phyloP scores from a whole-genome alignment of 1,140 invertebrate species.

The Spodoptera frugiperda region DNA sequence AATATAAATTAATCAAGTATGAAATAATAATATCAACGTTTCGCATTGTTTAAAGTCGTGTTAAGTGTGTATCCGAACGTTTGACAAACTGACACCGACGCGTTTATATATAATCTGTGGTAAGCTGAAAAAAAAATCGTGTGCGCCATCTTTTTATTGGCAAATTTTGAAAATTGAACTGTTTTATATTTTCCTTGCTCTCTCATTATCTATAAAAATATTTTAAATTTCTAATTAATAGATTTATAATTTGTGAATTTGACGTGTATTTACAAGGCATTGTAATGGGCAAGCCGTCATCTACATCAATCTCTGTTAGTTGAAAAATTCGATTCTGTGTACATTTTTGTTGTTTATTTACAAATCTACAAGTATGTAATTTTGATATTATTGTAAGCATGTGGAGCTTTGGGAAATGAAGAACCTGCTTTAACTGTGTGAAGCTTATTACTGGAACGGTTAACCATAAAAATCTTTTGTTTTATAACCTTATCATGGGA shows the following conservation, averaged over 20 bases:
- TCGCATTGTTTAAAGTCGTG: too few species aligned
- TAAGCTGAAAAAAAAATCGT: not conserved
- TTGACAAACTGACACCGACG: not conserved
- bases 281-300: conserved; percentile 39
- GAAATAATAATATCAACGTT: too few species aligned
- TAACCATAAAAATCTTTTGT: not conserved
- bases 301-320: conserved; percentile 27
- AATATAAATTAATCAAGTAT: too few species aligned
- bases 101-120: not conserved
- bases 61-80: conserved; percentile 9
- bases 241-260: not conserved
- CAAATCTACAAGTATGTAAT: conserved; percentile 33
- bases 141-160: conserved; percentile 24
- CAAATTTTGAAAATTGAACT: conserved; percentile 28
- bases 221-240: not conserved
- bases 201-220: not conserved
- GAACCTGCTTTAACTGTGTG: not conserved
- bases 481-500: not conserved
- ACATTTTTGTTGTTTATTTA: conserved; percentile 23
- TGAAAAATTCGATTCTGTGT: conserved; percentile 20
- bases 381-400: conserved; percentile 2
- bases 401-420: conserved; percentile 3
- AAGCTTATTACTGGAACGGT: not conserved
- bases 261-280: not conserved
- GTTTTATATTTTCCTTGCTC: conserved; percentile 6